A percentile compares a stretch with the other conserved stretches of the same genome.
Evolutionary conservation across 2,888 invertebrate species (phyloP).

Genomic region (Pimpla rufipes): DNA sequence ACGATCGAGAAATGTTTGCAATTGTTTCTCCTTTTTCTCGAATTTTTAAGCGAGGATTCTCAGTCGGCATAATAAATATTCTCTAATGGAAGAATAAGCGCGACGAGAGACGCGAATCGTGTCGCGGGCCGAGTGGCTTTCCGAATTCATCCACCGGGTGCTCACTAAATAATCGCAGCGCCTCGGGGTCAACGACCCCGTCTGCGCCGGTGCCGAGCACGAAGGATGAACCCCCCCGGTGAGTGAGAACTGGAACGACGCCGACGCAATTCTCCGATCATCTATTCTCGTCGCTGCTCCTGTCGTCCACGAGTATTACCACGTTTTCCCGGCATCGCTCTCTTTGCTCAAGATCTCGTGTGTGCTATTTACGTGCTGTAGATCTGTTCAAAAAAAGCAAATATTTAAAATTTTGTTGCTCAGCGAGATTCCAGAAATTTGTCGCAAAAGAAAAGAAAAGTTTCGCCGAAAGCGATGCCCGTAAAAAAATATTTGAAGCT

Average conservation of each 20-base stretch:
- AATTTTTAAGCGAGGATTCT: too few species aligned
- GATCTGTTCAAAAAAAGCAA: background rate
- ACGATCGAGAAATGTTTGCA: too few species aligned
- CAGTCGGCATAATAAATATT: background rate
- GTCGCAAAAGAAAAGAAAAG: too few species aligned
- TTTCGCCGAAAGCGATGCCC: too few species aligned
- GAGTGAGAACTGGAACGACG: background rate
- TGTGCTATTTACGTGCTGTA: background rate
- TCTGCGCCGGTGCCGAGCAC: background rate
- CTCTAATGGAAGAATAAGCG: background rate
- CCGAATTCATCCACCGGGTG: slow-evolving; percentile 1
- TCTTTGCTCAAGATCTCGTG: background rate
- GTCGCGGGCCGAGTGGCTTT: background rate
- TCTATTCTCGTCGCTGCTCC: slow-evolving; percentile 12
- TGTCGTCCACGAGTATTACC: background rate
- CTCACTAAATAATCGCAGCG: slow-evolving; percentile 22
- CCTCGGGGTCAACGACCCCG: slow-evolving; percentile 27
- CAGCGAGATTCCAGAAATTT: too few species aligned
- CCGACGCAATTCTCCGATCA: background rate
- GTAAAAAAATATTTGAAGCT: too few species aligned
- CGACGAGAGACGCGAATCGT: background rate
- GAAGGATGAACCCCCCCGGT: slow-evolving; percentile 4
- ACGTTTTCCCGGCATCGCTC: background rate
- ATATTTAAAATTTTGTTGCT: too few species aligned
- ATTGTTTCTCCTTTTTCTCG: too few species aligned